Conservation (phyloP, 2,113 vertebrate genomes). For the Thymallus thymallus region DNA sequence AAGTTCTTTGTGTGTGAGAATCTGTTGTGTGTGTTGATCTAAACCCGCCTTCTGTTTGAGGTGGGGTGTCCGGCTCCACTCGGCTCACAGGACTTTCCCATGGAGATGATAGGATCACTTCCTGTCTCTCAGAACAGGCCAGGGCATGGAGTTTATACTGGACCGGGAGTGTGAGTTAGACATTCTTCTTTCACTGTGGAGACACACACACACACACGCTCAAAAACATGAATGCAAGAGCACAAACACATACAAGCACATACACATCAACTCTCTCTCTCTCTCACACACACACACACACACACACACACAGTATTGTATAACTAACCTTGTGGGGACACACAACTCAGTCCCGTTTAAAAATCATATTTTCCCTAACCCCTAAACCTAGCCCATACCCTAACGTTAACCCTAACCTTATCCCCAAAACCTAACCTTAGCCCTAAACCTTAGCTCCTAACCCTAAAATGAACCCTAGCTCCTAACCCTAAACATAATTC, state of each 20-base stretch:
- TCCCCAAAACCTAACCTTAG: too few species aligned
- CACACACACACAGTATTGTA: neutral
- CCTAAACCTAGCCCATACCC: too few species aligned
- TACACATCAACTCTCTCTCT: neutral
- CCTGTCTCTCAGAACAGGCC: slow-evolving; percentile 56
- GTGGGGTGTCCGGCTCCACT: slow-evolving; percentile 70
- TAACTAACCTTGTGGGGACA: too few species aligned
- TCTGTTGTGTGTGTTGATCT: slow-evolving; percentile 53
- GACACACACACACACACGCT: neutral
- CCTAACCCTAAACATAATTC: too few species aligned
- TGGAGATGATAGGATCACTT: slow-evolving; percentile 67
- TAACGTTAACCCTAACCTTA: too few species aligned
- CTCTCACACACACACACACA: neutral
- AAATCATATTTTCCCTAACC: too few species aligned
- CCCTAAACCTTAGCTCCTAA: too few species aligned
- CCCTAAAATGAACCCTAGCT: too few species aligned
- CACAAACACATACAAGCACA: neutral
- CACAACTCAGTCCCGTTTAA: too few species aligned
- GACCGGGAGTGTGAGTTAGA: too few species aligned
- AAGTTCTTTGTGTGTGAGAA: neutral
- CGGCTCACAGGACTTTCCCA: slow-evolving; percentile 64
- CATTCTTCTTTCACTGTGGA: too few species aligned
- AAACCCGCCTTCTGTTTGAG: slow-evolving; percentile 71
- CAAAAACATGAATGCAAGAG: neutral
- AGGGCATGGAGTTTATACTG: slow-evolving; percentile 16